Percentiles rank a stretch among this genome's conserved stretches.
These are phyloP conservation scores for Phallusia fumigata DNA, from an alignment of 23 tunicate species.

Conservation along the genomic window DNA sequence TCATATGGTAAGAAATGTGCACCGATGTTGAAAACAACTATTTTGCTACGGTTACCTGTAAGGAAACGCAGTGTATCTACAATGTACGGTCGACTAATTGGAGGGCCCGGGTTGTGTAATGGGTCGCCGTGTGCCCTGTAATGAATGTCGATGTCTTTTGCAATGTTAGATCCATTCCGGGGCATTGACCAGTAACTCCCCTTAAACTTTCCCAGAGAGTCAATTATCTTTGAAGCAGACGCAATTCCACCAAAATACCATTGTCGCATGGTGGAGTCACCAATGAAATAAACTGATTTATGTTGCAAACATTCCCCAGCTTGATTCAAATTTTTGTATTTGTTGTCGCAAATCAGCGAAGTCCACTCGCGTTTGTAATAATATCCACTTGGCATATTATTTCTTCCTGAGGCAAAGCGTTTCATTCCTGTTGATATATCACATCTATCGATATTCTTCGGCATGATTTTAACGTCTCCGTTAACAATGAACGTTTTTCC, in stretches of 20 bases:
- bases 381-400: constrained; percentile 4
- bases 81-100: constrained; percentile 36
- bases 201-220: background rate
- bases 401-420: background rate
- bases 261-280: constrained; percentile 67
- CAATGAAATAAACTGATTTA: constrained; percentile 40
- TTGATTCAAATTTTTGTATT: background rate
- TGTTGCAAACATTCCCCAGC: constrained; percentile 14
- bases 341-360: constrained; percentile 8
- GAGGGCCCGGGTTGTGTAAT: constrained; percentile 52
- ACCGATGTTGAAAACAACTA: constrained; percentile 48
- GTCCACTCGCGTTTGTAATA: constrained; percentile 8
- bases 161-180: constrained; percentile 13
- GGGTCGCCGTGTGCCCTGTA: constrained; percentile 63
- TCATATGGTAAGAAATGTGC: constrained; percentile 41
- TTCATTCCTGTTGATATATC: background rate
- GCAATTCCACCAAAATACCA: constrained; percentile 14
- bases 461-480: background rate
- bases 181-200: constrained; percentile 19
- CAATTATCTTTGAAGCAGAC: background rate
- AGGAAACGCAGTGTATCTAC: constrained; percentile 11
- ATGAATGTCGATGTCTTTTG: constrained; percentile 17
- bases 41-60: constrained; percentile 20
- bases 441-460: background rate
- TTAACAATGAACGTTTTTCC: background rate